Base-by-base conservation (phyloP, 2,113 vertebrate genomes). In the Neopipo cinnamomea region DNA sequence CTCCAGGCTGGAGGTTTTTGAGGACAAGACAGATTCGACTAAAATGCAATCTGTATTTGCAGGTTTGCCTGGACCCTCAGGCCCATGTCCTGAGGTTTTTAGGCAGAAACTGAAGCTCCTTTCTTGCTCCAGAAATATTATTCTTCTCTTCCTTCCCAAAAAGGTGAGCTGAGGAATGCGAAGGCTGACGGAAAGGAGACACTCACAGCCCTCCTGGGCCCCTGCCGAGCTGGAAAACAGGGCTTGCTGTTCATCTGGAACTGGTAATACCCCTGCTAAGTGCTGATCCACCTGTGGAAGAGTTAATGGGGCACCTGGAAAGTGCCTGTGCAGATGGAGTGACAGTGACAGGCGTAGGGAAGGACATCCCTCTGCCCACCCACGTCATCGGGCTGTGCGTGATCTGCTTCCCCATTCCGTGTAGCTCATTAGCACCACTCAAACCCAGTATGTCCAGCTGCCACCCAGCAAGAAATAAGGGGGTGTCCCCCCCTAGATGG, bases 81-180 rank as follows among this genome's bases (percentile, higher is more conserved):
- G 46, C 20, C 24, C 39, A 1, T 0, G 5, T 25, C 56, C 85
- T 41, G 25, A n/a, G 30, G 77, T 35, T 87, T 49, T 18, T 0
- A 35, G n/a, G 72, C 65, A 80, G 65, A 78, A 2, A 7, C 67
- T 27, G 74, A 44, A 62, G 81, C 66, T 88, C 71, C 67, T 19
- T 14, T 12, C 14, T 12, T 22, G 21, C 74, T 52, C 39, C 5
- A 25, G 30, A 55, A 67, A 35, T 21, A 37, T 0, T 46, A 41
- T 0, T 55, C 5, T 14, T 80, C 35, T 0, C 27, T 61, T 47
- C 31, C 14, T 13, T 79, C 85, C 92, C 53, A 11, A 30, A 50
- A 42, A 9, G 1, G 0, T 11, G 37, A 80, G 52, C 58, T 61
- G 73, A 35, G 58, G 23, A 62, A 56, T 44, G 28, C 19, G 17